phyloP scores from a whole-genome alignment of 2,888 invertebrate genomes.

The Ecdyonurus torrentis region DNA sequence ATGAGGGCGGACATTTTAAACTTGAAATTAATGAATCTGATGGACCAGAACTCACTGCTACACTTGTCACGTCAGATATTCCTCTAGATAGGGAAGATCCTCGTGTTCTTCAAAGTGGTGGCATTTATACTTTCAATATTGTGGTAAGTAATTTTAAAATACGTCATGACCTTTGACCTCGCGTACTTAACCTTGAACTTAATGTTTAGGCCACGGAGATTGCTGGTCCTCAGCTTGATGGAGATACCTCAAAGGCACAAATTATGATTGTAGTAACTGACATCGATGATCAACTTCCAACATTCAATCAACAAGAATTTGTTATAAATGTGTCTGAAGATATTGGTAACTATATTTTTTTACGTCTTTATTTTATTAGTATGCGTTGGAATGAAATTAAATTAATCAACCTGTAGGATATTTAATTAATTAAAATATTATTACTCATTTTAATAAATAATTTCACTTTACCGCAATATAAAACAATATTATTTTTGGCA shows the following conservation, averaged over 20 bases:
- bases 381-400: too few species aligned
- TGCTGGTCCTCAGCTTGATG: conserved; percentile 50
- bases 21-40: conserved; percentile 29
- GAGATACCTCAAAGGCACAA: conserved; percentile 46
- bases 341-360: conserved; percentile 37
- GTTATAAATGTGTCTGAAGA: conserved; percentile 60
- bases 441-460: neutral
- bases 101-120: conserved; percentile 55
- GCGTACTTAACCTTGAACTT: neutral
- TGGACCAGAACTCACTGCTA: conserved; percentile 29
- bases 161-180: neutral
- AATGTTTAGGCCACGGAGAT: conserved; percentile 47
- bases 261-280: conserved; percentile 65
- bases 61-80: conserved; percentile 39
- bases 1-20: conserved; percentile 48
- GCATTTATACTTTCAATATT: conserved; percentile 53
- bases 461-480: neutral
- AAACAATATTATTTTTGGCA: neutral
- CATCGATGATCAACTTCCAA: conserved; percentile 56
- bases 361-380: too few species aligned
- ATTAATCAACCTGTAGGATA: too few species aligned
- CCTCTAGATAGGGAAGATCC: conserved; percentile 61
- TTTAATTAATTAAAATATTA: neutral
- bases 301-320: conserved; percentile 47
- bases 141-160: conserved; percentile 26